Evolutionary conservation across 2,888 invertebrate genomes (phyloP), one percentile per base, ranked within the genome.

Genomic region (Dynastes maya): DNA sequence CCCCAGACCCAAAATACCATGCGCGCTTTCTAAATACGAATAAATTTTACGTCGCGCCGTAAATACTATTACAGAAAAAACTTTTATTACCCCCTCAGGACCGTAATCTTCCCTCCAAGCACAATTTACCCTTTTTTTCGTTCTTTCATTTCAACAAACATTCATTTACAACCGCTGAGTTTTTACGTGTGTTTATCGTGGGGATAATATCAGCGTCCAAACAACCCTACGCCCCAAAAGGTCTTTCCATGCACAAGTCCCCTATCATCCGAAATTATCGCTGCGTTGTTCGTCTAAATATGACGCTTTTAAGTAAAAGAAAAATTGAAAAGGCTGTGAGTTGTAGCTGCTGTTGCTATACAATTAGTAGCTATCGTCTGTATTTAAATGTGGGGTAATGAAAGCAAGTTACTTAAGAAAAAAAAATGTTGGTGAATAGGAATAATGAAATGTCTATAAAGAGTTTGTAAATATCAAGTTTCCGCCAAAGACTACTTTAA

Each of bases 101-200:
- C 8, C 16, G 5, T 58, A 58, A 58, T 27, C 55, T 22, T 58
- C 22, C 16, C 55, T 45, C 8, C 45, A 45, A 45, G 45, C 45
- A 22, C 6, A 8, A 22, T 58, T 58, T 58, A 58, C 16, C 55
- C 55, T 22, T 58, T 58, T 55, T 58, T 58, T 11, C 45, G 40
- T 65, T 40, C 65, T n/a, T 71, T 71, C 55, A 63, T 45, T 74
- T 49, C 40, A 45, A 27, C 61, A 74, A 61, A 45, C 45, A 49
- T 49, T 29, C 72, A 61, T 63, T 74, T 61, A 58, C 71, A 27
- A 45, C 58, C 16, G 22, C 22, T 40, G 58, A 27, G 49, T 61
- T 74, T 74, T 61, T 74, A 22, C 45, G 45, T 74, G 9, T 61
- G 61, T 74, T 74, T 74, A 61, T 45, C 72, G 32, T 11, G 13